These are phyloP conservation scores for Adelphocoris suturalis DNA, from an alignment of 2,888 invertebrate species.

Conservation along the genomic window DNA sequence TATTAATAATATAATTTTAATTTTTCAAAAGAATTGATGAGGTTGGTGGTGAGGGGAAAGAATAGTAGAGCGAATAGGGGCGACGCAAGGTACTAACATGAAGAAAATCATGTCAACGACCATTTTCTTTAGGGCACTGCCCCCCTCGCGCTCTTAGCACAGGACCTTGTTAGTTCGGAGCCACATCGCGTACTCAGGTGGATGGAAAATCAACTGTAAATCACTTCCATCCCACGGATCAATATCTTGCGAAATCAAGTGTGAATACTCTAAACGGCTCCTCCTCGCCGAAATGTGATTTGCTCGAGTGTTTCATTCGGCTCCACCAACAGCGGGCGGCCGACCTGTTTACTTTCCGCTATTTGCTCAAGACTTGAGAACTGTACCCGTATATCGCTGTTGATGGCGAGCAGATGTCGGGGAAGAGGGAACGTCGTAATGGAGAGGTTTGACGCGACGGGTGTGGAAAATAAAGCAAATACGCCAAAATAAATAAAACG, in stretches of 20 bases:
- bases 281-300: constrained; percentile 12
- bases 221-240: neutral
- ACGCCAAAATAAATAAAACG: neutral
- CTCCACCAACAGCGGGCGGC: neutral
- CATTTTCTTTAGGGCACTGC: too few species aligned
- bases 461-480: constrained; percentile 19
- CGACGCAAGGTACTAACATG: too few species aligned
- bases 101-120: too few species aligned
- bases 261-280: neutral
- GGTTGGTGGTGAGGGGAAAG: too few species aligned
- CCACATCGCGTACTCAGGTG: neutral
- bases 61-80: too few species aligned
- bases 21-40: too few species aligned
- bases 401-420: neutral
- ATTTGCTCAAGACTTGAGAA: constrained; percentile 10
- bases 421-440: neutral
- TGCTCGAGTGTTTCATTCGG: constrained; percentile 25
- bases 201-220: neutral
- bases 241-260: constrained; percentile 18
- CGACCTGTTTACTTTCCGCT: constrained; percentile 29
- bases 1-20: too few species aligned
- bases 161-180: too few species aligned
- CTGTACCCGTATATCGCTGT: constrained; percentile 21
- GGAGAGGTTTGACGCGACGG: constrained; percentile 17
- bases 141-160: too few species aligned